phyloP scores from a whole-genome alignment of 2,888 invertebrate species.

The Campaea margaritaria region DNA sequence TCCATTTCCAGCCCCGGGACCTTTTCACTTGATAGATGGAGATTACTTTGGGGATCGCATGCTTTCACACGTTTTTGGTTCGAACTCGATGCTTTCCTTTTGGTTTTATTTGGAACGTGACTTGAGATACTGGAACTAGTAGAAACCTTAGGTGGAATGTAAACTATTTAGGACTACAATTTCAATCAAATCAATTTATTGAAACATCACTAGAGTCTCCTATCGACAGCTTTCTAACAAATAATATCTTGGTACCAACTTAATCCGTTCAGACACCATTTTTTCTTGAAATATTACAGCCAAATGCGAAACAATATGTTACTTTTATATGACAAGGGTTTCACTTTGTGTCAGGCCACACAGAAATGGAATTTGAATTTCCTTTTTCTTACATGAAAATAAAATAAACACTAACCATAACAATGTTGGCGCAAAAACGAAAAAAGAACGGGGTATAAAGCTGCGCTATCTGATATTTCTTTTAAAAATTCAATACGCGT shows the following conservation, averaged over 20 bases:
- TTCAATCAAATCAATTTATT: too few relatives aligned
- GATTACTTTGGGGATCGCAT: conserved; percentile 44
- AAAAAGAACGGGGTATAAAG: conserved; percentile 16
- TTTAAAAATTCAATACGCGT: conserved; percentile 50
- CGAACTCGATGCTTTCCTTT: conserved; percentile 39
- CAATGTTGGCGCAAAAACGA: conserved; percentile 36
- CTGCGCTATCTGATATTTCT: conserved; percentile 42
- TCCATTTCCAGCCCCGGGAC: conserved; percentile 40
- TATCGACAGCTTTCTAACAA: too few relatives aligned
- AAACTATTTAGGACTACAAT: too few relatives aligned
- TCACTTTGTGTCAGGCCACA: conserved; percentile 18
- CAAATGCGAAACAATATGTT: too few relatives aligned
- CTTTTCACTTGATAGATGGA: conserved; percentile 49
- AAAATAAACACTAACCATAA: conserved; percentile 16
- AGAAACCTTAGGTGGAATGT: too few relatives aligned
- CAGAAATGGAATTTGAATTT: conserved; percentile 20
- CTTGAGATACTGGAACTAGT: background rate
- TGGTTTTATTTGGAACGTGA: conserved; percentile 24
- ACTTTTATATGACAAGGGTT: conserved; percentile 27
- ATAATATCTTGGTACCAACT: too few relatives aligned
- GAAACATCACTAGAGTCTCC: too few relatives aligned
- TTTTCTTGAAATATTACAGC: too few relatives aligned
- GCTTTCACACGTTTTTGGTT: conserved; percentile 51
- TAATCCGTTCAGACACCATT: too few relatives aligned
- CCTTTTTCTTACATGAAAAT: conserved; percentile 4